A percentile compares a stretch with the other conserved stretches of the same genome.
Evolutionary conservation across 2,113 vertebrate species (phyloP).

Genomic region (Myrmecophaga tridactyla): DNA sequence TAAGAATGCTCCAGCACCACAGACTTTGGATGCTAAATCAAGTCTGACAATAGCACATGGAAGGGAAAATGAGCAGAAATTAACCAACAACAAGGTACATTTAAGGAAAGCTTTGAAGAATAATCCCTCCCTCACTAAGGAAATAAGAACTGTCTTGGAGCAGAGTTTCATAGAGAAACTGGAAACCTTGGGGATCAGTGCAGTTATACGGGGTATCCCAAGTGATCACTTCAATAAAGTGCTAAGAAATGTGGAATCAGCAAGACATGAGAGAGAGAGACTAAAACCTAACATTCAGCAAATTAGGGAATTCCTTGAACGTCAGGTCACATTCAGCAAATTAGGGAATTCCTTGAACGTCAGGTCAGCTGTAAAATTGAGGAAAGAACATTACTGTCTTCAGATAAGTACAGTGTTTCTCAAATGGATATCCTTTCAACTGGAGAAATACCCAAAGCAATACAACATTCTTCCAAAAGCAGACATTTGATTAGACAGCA

Average conservation of each 20-base stretch:
- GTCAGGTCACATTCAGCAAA: conserved; percentile 79
- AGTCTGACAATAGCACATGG: too few species aligned
- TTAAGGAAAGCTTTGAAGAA: too few species aligned
- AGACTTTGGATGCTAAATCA: too few species aligned
- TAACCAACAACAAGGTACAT: neutral
- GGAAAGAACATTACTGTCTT: conserved; percentile 70
- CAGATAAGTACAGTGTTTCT: conserved; percentile 75
- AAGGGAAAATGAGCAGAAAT: too few species aligned
- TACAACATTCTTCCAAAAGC: conserved; percentile 80
- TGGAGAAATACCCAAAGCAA: conserved; percentile 74
- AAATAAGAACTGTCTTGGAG: too few species aligned
- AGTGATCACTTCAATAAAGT: conserved; percentile 79
- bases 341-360: conserved; percentile 75
- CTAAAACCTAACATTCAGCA: conserved; percentile 77
- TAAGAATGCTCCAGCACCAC: too few species aligned
- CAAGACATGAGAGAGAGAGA: conserved; percentile 77
- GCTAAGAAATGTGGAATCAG: conserved; percentile 72
- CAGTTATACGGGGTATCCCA: conserved; percentile 82
- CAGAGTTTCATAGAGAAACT: too few species aligned
- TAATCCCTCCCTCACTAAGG: too few species aligned
- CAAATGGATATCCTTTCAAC: conserved; percentile 80
- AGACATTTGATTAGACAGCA: conserved; percentile 74
- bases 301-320: conserved; percentile 81
- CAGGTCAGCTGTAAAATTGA: conserved; percentile 79
- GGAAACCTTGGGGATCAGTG: too few species aligned